A percentile compares a stretch with the other conserved stretches of the same genome.
Conservation (phyloP, 2,113 vertebrate genomes). For the Alethe castanea region DNA sequence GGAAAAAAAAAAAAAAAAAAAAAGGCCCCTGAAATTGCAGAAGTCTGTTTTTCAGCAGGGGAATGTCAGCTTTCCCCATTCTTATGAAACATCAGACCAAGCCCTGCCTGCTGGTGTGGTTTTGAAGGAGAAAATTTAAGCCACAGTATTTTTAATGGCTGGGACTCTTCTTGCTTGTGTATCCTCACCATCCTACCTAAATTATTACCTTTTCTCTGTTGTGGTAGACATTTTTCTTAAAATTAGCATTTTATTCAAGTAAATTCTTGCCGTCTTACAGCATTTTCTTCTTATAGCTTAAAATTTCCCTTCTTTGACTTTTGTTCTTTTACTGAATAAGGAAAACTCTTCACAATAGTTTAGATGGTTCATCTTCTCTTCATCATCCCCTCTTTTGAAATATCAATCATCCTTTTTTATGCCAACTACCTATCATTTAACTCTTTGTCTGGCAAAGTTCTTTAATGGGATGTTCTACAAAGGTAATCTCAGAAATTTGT, state of each 20-base stretch:
- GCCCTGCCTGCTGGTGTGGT: not conserved
- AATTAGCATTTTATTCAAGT: not conserved
- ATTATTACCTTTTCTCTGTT: not conserved
- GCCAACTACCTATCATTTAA: not conserved
- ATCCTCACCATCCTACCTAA: not conserved
- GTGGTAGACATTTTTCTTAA: not conserved
- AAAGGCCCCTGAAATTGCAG: not conserved
- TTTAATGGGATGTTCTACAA: not conserved
- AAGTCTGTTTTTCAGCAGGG: not conserved
- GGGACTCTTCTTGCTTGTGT: not conserved
- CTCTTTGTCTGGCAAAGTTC: not conserved
- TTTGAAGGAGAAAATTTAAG: not conserved
- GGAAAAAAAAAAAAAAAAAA: not conserved
- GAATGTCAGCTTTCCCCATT: not conserved
- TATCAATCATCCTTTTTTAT: not conserved
- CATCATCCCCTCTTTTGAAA: not conserved
- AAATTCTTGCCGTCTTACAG: rapidly evolving
- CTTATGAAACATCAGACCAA: not conserved
- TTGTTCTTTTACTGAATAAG: not conserved
- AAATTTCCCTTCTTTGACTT: not conserved
- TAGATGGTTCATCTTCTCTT: not conserved
- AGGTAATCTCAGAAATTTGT: not conserved
- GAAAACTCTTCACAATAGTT: not conserved
- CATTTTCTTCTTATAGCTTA: not conserved
- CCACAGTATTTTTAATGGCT: not conserved